These are phyloP conservation scores for Hipparchia semele DNA, from an alignment of 2,888 invertebrate species.

Conservation along the genomic window DNA sequence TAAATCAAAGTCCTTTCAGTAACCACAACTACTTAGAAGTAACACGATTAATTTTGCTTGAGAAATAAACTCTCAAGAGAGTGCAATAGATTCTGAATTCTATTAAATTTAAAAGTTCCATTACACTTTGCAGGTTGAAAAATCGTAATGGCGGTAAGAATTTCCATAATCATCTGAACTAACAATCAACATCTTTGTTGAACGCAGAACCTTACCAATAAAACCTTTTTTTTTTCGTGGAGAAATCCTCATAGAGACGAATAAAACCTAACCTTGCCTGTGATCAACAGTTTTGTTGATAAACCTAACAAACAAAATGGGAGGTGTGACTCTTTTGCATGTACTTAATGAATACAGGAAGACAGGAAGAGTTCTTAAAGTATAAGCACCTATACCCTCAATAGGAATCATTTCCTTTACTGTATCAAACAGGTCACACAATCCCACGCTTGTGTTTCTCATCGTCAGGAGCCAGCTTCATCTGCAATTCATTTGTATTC, in stretches of 20 bases:
- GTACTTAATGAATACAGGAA: not conserved
- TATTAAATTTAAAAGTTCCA: not conserved
- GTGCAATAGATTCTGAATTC: not conserved
- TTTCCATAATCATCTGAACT: not conserved
- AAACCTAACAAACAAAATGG: no score
- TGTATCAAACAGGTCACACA: conserved; percentile 31
- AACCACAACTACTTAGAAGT: not conserved
- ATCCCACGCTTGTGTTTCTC: conserved; percentile 36
- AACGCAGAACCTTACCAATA: no score
- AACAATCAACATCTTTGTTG: no score
- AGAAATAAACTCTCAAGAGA: not conserved
- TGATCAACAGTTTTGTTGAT: no score
- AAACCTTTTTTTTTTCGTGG: no score
- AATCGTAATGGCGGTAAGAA: not conserved
- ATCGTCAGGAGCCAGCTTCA: conserved; percentile 41
- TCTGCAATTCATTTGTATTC: conserved; percentile 60
- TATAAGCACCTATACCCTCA: not conserved
- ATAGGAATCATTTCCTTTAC: conserved; percentile 22
- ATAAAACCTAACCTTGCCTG: no score
- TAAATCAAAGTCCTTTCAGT: not conserved
- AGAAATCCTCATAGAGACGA: no score
- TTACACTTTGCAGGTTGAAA: not conserved
- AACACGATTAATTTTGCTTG: not conserved
- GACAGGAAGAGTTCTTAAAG: not conserved
- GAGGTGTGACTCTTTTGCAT: no score